Percentiles rank a stretch among this genome's conserved stretches.
Evolutionary conservation across 2,888 invertebrate species (phyloP).

Genomic region (Pocota personata): DNA sequence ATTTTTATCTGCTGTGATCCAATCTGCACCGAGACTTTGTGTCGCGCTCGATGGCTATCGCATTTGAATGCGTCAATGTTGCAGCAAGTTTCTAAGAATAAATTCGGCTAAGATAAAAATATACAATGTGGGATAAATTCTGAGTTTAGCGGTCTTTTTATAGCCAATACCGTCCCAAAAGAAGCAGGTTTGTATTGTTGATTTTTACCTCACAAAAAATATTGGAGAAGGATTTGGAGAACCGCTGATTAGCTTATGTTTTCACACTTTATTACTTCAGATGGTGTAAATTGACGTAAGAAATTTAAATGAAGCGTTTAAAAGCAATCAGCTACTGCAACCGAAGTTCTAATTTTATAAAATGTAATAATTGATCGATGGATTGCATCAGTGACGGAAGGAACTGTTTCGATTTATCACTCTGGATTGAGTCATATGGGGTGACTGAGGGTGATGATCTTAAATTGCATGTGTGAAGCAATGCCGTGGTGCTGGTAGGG

Average conservation of each 20-base stretch:
- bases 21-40: conserved; percentile 33
- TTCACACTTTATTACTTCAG: conserved; percentile 21
- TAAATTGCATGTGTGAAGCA: background rate
- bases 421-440: background rate
- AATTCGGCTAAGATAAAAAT: conserved; percentile 30
- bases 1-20: conserved; percentile 54
- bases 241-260: conserved; percentile 51
- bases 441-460: conserved; percentile 22
- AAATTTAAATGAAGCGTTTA: conserved; percentile 7
- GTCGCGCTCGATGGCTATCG: conserved; percentile 10
- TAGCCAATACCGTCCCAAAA: conserved; percentile 5
- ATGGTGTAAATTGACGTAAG: conserved; percentile 9
- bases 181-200: conserved; percentile 35
- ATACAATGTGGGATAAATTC: conserved; percentile 52
- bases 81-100: conserved; percentile 54
- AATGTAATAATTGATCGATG: background rate
- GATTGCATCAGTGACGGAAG: background rate
- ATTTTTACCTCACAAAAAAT: background rate
- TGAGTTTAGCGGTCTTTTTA: conserved; percentile 64
- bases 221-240: conserved; percentile 34
- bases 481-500: background rate
- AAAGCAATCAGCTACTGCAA: conserved; percentile 5
- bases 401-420: background rate
- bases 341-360: conserved; percentile 4
- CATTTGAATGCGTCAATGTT: conserved; percentile 53